phyloP scores from a whole-genome alignment of 2,113 vertebrate species.

The Xiphophorus hellerii region DNA sequence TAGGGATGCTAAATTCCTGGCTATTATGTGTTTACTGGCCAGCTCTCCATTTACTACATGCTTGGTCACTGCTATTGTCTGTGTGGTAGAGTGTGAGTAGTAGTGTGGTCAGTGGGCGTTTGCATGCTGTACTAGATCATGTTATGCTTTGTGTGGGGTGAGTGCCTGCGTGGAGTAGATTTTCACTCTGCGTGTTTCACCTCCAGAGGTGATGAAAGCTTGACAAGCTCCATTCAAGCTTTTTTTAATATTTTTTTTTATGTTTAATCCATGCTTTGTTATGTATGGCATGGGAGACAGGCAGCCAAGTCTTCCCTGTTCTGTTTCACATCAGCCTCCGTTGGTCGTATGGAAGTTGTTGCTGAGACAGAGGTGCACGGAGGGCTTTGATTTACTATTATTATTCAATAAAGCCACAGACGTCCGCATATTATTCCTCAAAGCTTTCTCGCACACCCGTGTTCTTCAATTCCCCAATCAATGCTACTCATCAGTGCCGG shows the following conservation, averaged over 20 bases:
- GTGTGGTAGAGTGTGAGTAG: conserved; percentile 8
- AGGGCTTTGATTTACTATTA: conserved; percentile 15
- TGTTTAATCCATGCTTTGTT: neutral
- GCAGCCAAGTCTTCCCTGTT: neutral
- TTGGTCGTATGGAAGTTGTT: conserved; percentile 34
- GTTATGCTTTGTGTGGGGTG: conserved; percentile 4
- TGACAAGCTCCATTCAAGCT: neutral
- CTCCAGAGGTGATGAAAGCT: conserved; percentile 61
- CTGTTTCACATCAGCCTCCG: conserved; percentile 52
- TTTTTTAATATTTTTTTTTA: neutral
- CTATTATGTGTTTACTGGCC: conserved; percentile 70
- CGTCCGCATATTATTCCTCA: conserved; percentile 14
- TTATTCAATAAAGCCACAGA: conserved; percentile 8
- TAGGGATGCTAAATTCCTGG: conserved; percentile 63
- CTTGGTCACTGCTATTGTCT: conserved; percentile 42
- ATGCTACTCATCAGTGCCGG: conserved; percentile 8
- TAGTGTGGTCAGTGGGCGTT: conserved; percentile 9
- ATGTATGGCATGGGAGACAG: neutral
- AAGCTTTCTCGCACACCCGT: conserved; percentile 43
- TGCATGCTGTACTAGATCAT: neutral
- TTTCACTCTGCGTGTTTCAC: neutral
- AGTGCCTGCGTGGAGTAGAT: neutral
- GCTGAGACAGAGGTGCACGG: conserved; percentile 16
- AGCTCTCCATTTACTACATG: conserved; percentile 55
- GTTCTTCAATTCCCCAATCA: conserved; percentile 3